Conservation (phyloP, 2,113 vertebrate species). For the Cacatua alba region DNA sequence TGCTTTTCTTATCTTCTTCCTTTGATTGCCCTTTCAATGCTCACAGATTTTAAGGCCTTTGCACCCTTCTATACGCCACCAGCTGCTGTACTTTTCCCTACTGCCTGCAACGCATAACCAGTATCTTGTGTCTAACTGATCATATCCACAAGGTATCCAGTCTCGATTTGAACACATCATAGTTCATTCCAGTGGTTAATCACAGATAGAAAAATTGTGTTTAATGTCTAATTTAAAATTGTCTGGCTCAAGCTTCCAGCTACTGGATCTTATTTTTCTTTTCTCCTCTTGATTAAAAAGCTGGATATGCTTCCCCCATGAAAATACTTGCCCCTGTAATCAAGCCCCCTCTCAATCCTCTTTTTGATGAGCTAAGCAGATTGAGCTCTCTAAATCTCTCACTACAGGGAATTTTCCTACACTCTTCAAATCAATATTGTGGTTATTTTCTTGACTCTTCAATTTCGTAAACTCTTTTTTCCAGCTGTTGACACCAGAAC, state of each 20-base stretch:
- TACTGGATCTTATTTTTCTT: constrained; percentile 20
- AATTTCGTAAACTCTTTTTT: background rate
- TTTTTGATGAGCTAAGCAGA: constrained; percentile 67
- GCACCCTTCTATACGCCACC: background rate
- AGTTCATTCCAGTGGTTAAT: background rate
- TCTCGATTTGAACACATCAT: background rate
- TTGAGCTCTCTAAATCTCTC: constrained; percentile 52
- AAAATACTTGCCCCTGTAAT: constrained; percentile 57
- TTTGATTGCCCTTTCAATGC: rapidly evolving
- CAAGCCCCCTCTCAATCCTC: constrained; percentile 64
- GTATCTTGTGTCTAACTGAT: background rate
- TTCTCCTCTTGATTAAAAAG: constrained; percentile 56
- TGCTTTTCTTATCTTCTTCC: background rate
- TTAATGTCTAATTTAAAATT: constrained; percentile 50
- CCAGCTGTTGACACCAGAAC: background rate
- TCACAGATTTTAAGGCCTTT: background rate
- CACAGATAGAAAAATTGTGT: background rate
- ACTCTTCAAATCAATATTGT: constrained; percentile 43
- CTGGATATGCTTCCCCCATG: constrained; percentile 30
- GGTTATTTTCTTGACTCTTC: constrained; percentile 17
- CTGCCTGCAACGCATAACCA: background rate
- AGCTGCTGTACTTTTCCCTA: background rate
- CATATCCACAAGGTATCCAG: background rate
- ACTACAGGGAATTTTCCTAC: constrained; percentile 33
- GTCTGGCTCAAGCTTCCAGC: background rate